phyloP scores from a whole-genome alignment of 2,113 vertebrate species.

The Ictidomys tridecemlineatus region DNA sequence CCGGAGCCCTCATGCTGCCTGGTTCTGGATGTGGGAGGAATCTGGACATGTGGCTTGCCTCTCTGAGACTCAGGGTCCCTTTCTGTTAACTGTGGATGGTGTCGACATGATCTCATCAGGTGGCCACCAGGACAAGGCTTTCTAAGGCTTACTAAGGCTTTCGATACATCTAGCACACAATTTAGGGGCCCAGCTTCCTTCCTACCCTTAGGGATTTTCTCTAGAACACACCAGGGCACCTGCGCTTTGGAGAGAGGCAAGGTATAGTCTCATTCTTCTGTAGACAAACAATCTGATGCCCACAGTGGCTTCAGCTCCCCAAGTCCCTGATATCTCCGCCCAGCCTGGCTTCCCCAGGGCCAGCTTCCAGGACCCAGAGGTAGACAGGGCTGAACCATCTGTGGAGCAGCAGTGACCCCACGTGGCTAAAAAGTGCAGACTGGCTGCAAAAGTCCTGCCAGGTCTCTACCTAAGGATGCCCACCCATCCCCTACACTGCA shows the following conservation, averaged over 20 bases:
- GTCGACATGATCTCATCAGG: not conserved
- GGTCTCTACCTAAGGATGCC: not conserved
- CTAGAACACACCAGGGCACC: not conserved
- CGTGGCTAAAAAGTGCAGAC: slow-evolving; percentile 23
- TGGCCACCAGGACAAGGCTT: not conserved
- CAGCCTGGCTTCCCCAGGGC: not conserved
- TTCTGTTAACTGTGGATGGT: not conserved
- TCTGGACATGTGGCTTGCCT: not conserved
- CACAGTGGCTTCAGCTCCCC: not conserved
- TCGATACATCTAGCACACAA: not conserved
- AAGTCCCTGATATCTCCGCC: not conserved
- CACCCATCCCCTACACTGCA: too few species aligned
- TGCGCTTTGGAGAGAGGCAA: not conserved
- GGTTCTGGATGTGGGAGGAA: not conserved
- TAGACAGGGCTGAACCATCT: not conserved
- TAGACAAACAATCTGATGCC: not conserved
- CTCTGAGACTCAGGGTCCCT: not conserved
- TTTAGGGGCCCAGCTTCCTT: not conserved
- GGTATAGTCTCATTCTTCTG: not conserved
- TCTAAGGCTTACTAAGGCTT: not conserved
- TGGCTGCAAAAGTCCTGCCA: not conserved
- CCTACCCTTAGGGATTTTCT: not conserved
- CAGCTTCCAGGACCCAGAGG: rapidly evolving
- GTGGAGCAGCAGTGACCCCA: slow-evolving; percentile 33
- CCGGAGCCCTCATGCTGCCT: not conserved